Evolutionary conservation across 2,113 vertebrate genomes (phyloP), one percentile per base, ranked within the genome.

Genomic region (Delphinus delphis): DNA sequence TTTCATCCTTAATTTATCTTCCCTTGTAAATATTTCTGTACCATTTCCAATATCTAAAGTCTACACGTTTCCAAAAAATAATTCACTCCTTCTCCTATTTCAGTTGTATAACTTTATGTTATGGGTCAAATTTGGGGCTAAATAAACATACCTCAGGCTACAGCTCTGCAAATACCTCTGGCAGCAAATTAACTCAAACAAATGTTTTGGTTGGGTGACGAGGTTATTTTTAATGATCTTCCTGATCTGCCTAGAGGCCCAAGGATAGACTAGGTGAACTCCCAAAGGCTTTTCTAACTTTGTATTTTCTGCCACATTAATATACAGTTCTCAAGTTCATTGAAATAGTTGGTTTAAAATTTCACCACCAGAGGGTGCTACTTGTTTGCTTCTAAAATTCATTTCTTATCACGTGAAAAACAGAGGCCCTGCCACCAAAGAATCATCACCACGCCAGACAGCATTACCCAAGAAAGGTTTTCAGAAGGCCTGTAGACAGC

Each of bases 1-100:
- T 95, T 97, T 98, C 97, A 96, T 97, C 96, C 90, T 93, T 96
- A 96, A 97, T 97, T 96, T 97, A 92, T 97, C 92, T 97, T 50
- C 44, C 83, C 94, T 93, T 97, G 96, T 98, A 97, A 97, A 97
- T 97, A 97, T 95, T 97, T 93, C 83, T 93, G 81, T 95, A 84
- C 90, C 70, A 65, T 80, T 96, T 95, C 92, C 95, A 97, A 87
- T 96, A 96, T 44, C 76, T 89, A 76, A 76, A 93, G 92, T 85
- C 83, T 62, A 92, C 53, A 60, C 41, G 77, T 96, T 96, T 77
- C 9, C 79, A 65, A 92, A 93, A 96, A 88, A 89, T n/a, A 97
- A 89, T 95, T 93, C 92, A 77, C 70, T 97, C 96, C 77, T 97
- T 88, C 96, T 97, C 90, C 60, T 58, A 58, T 97, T 96, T 97